Base-by-base conservation (phyloP, 2,113 vertebrate species). In the Tragelaphus strepsiceros region DNA sequence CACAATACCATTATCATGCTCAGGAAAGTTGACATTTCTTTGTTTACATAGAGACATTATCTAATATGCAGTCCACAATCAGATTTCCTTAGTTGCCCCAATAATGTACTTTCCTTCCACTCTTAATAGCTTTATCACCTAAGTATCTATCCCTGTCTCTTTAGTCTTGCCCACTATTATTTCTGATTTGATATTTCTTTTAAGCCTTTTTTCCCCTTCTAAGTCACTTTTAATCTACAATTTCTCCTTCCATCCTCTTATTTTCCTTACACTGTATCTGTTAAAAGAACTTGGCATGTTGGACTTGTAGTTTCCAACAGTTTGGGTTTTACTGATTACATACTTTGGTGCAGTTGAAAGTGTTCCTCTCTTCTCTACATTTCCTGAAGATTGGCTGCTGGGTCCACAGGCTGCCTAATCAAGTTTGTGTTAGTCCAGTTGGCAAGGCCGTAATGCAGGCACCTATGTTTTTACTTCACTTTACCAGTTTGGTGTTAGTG, bases 1-100 rank as follows among this genome's bases (percentile, higher is more conserved):
- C 26, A 43, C 43, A 83, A 8, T 93, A 77, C 28, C 51, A 51
- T 88, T 93, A 81, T 78, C 17, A 39, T 49, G 54, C 71, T 89
- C 7, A 87, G 51, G n/a, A 95, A 96, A 95, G 84, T 49, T 82
- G 78, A 35, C 30, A 88, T 96, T 95, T 96, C 35, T 62, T 35
- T 93, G 43, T 84, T 92, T 64, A 56, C 2, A 53, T 74, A 88
- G 85, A 64, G 85, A 64, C 77, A 51, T 93, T 54, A 77, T 43
- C 56, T 96, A 85, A 87, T 91, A 61, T 39, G 88, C 12, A 86
- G 56, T 71, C 43, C 62, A 92, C 49, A 89, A 88, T 94, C 71
- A 51, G 5, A 86, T 94, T 96, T 95, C 43, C 32, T 30, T 80
- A 56, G 24, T 89, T 93, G 22, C 43, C 56, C 43, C 87, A 85